Base-by-base conservation (phyloP, 37 sponge, comb jelly and placozoan species). In the Aplysina aerophoba region DNA sequence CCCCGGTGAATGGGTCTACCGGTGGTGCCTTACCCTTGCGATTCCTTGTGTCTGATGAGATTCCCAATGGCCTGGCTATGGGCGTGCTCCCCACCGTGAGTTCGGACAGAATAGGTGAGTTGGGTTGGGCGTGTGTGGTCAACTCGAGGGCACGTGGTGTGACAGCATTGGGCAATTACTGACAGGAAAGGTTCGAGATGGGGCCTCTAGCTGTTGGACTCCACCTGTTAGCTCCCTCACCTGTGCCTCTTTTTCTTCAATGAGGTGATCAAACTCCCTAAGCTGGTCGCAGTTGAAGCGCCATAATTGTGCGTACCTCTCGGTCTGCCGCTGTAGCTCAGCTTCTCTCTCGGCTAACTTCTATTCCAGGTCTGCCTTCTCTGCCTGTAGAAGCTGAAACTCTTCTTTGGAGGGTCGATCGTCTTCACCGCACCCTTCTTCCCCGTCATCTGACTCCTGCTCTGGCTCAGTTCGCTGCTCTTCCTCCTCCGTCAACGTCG, bases 241-340 rank as follows among this genome's bases (percentile, higher is more conserved):
- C 59, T 57, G 59, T 57, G 59, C 17, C 17, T 57, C 17, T 17
- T 57, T 57, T 84, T 84, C 27, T 38, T 34, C 72, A n/a, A 84
- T 21, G 40, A 33, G 22, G n/a, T 20, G 66, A 64, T 63, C 64
- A 36, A 64, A 82, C 36, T 61, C 53, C 12, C 66, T 61, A 27
- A 61, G 25, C 66, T 64, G 66, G 53, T 28, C 41, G 61, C 65
- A 50, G 24, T 80, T 59, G 25, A 79, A 24, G 28, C 55, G 62
- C 69, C 79, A 57, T 28, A 64, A 21, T 80, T 87, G 55, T 59
- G 66, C 66, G 27, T 30, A 65, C 66, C 66, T 20, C 6, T 11
- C 66, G 11, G 13, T 65, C 22, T 65, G 66, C 22, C 66, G 66
- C 22, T 65, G 66, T 16, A 65, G 66, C 66, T 65, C 66, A 57